Evolutionary conservation across 2,113 vertebrate species (phyloP).

Genomic region (Ceyx cyanopectus): DNA sequence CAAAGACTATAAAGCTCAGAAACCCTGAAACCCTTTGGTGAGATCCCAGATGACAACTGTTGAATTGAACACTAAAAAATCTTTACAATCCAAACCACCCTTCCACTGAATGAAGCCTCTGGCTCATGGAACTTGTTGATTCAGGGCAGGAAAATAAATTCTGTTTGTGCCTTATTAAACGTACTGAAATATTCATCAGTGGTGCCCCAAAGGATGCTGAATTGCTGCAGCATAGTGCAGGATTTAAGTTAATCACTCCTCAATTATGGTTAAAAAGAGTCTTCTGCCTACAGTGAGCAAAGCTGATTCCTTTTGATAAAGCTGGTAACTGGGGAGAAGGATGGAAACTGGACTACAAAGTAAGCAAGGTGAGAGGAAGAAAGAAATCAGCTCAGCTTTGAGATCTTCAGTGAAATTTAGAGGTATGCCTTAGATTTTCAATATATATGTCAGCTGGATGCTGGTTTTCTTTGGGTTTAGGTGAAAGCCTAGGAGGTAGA

Average conservation of each 20-base stretch:
- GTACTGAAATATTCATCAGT: neutral
- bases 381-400: neutral
- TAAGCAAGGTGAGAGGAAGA: neutral
- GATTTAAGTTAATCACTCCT: neutral
- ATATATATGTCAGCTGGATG: fast-evolving
- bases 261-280: neutral
- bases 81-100: neutral
- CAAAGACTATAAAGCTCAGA: neutral
- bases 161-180: neutral
- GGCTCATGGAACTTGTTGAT: neutral
- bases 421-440: neutral
- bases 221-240: neutral
- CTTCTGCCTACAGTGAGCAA: neutral
- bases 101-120: neutral
- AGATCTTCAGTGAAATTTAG: neutral
- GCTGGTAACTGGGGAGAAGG: neutral
- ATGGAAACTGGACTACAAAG: neutral
- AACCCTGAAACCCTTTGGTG: neutral
- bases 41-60: neutral
- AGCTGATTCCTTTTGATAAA: neutral
- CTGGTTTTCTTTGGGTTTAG: neutral
- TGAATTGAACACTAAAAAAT: neutral
- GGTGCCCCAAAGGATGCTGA: neutral
- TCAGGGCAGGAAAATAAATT: neutral
- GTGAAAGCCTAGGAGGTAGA: neutral